These are phyloP conservation scores for Nycticryphes semicollaris DNA, from an alignment of 2,113 vertebrate species.

Conservation along the genomic window DNA sequence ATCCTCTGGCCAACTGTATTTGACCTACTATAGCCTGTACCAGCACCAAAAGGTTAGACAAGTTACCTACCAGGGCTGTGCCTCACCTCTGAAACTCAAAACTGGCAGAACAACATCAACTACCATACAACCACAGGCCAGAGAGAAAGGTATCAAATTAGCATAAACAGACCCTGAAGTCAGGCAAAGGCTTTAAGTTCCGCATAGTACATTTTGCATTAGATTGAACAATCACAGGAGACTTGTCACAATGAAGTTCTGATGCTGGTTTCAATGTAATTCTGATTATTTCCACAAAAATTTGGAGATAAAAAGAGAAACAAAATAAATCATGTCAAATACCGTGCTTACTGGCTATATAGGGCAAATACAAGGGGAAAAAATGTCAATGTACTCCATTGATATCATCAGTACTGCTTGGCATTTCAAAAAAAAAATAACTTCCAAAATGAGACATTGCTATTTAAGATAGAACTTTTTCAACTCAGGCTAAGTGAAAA, in stretches of 20 bases:
- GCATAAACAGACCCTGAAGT: neutral
- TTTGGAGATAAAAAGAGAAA: neutral
- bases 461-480: neutral
- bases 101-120: neutral
- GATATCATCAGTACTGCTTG: neutral
- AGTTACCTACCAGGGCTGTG: neutral
- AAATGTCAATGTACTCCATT: neutral
- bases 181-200: neutral
- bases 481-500: neutral
- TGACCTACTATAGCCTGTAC: neutral
- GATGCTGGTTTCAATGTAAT: neutral
- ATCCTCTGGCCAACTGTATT: neutral
- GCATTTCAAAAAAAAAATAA: neutral
- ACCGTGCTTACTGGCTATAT: neutral
- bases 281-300: neutral
- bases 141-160: neutral
- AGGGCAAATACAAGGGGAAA: neutral
- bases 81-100: neutral
- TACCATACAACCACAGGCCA: neutral
- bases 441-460: neutral
- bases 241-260: neutral
- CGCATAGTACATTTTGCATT: neutral
- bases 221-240: neutral
- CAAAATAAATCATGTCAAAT: neutral
- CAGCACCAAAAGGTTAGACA: neutral